Evolutionary conservation across 1,140 invertebrate genomes (phyloP).

Genomic region (Sarcophaga peregrina): DNA sequence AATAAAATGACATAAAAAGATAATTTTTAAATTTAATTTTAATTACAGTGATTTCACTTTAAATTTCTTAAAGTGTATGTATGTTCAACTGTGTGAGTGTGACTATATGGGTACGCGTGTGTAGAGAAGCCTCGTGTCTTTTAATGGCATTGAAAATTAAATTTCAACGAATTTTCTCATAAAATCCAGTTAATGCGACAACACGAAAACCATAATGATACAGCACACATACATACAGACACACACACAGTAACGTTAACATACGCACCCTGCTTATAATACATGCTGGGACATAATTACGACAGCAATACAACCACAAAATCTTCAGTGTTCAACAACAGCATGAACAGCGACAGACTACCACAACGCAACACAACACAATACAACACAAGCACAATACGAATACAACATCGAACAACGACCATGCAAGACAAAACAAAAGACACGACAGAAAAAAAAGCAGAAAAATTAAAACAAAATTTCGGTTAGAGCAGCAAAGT

Average conservation of each 20-base stretch:
- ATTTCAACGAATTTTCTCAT: conserved; percentile 26
- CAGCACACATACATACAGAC: not conserved
- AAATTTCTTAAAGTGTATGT: too few relatives aligned
- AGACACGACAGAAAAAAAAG: not conserved
- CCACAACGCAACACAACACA: not conserved
- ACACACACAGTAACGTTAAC: not conserved
- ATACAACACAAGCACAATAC: not conserved
- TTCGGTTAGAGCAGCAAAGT: too few relatives aligned
- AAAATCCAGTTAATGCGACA: conserved; percentile 26
- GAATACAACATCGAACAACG: not conserved
- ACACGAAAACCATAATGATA: conserved; percentile 8
- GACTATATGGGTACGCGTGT: too few relatives aligned
- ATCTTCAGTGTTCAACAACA: not conserved
- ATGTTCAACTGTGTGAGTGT: too few relatives aligned
- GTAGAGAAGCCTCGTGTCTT: not conserved
- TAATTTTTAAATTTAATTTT: too few relatives aligned
- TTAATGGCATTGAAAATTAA: conserved; percentile 19
- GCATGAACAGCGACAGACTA: not conserved
- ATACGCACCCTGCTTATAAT: too few relatives aligned
- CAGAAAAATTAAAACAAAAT: not conserved
- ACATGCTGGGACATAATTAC: not conserved
- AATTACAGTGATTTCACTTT: too few relatives aligned
- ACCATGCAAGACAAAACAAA: not conserved
- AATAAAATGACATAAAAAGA: too few relatives aligned
- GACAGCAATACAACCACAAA: not conserved